Base-by-base conservation (phyloP, 1,140 invertebrate species). In the Phocides pigmalion region DNA sequence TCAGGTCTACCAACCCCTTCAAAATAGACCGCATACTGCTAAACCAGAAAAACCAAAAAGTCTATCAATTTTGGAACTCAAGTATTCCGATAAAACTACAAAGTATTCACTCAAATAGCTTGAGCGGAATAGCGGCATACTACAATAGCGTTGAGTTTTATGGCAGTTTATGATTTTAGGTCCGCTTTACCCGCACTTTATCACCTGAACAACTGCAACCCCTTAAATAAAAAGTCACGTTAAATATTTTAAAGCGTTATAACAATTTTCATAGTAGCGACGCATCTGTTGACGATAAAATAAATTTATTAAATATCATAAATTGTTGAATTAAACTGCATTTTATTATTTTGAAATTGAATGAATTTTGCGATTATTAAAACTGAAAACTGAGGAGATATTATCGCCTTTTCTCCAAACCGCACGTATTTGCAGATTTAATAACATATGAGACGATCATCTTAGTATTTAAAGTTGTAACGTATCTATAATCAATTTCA, bases 81-180 rank as follows among this genome's bases (percentile, higher is more conserved):
- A 8, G 9, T 12, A 15, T 41, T 17, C 5, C n/a, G 14, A 16
- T 15, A 53, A 53, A 37, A 28, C 14, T 50, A 5, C 20, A 51
- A 37, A 25, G 25, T 17, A 37, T 16, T 51, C 50, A 53, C 50
- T 39, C 15, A 35, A 53, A 53, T 53, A 19, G 50, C 28, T 53
- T 35, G 25, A 39, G 35, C 19, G 50, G 20, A 37, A 53, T 39
- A 53, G 35, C 50, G 32, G 50, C 51, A 51, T 63, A 66, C 50
- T 53, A 53, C 50, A 76, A 74, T 67, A 66, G 63, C 72, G 49
- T 77, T 68, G 67, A 66, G 66, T 67, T 76, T 78, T 74, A 74
- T 74, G 70, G 62, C 47, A 46, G 49, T 74, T 72, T 73, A 70
- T 76, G 69, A 79, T 76, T 53, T 79, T 76, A 79, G 68, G 74